These are phyloP conservation scores for Probaryconus sp. DNA, from an alignment of 1,140 invertebrate genomes.

Conservation along the genomic window DNA sequence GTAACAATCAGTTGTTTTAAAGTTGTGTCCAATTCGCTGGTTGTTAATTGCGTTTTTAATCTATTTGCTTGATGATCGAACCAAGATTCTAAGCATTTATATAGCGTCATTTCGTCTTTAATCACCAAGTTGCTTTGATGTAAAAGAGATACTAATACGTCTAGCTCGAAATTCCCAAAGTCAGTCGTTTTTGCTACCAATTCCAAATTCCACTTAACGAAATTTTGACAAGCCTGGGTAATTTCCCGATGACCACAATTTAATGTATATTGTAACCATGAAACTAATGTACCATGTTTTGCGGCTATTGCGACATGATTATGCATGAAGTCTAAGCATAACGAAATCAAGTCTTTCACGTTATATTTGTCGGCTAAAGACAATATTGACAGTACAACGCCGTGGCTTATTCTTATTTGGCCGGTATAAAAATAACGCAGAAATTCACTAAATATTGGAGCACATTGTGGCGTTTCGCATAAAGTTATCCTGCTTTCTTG, in stretches of 20 bases:
- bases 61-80: constrained; percentile 82
- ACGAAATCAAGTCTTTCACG: constrained; percentile 89
- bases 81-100: constrained; percentile 87
- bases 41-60: constrained; percentile 74
- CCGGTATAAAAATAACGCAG: constrained; percentile 95
- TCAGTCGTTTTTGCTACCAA: constrained; percentile 87
- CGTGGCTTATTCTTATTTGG: constrained; percentile 89
- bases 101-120: constrained; percentile 92
- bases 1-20: constrained; percentile 84
- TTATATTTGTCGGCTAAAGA: constrained; percentile 96
- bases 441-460: constrained; percentile 92
- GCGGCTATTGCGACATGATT: constrained; percentile 91
- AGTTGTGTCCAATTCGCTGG: constrained; percentile 79
- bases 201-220: constrained; percentile 95
- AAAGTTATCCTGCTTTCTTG: constrained; percentile 89
- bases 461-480: constrained; percentile 90
- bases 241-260: constrained; percentile 89
- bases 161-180: constrained; percentile 89
- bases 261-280: constrained; percentile 93
- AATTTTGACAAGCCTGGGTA: constrained; percentile 87
- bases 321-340: constrained; percentile 93
- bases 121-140: constrained; percentile 93
- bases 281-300: constrained; percentile 87
- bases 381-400: constrained; percentile 90
- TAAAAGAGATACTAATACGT: constrained; percentile 87